These are phyloP conservation scores for Oreortyx pictus DNA, from an alignment of 2,797 vertebrate genomes.

Conservation along the genomic window DNA sequence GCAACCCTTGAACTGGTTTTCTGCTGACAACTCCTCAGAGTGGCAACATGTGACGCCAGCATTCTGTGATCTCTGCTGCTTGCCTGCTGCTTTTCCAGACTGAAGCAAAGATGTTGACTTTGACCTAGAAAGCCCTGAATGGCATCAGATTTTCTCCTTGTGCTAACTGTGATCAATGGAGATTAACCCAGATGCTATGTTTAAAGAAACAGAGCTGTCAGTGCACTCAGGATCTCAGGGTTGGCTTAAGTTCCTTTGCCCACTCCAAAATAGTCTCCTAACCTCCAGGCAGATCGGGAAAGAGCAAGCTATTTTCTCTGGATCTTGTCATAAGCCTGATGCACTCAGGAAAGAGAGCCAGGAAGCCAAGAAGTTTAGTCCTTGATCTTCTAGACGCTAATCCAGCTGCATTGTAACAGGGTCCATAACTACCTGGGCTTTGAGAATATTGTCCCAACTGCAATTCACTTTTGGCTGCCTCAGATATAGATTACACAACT, in stretches of 20 bases:
- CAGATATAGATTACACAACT: background rate
- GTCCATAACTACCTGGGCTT: background rate
- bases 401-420: background rate
- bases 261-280: background rate
- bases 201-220: background rate
- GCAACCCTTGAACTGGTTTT: constrained; percentile 7
- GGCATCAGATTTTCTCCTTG: background rate
- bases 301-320: background rate
- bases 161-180: background rate
- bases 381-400: background rate
- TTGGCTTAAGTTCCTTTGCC: background rate
- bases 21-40: constrained; percentile 48
- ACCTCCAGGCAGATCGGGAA: background rate
- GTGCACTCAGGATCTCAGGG: background rate
- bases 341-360: background rate
- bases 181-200: background rate
- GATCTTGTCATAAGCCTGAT: background rate
- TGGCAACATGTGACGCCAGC: background rate
- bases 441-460: background rate
- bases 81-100: constrained; percentile 27
- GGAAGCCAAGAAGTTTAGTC: background rate
- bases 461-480: background rate
- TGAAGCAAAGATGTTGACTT: constrained; percentile 27
- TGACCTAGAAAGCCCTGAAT: background rate
- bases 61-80: constrained; percentile 29